These are phyloP conservation scores for Melanostigma gelatinosum DNA, from an alignment of 2,113 vertebrate genomes.

Conservation along the genomic window DNA sequence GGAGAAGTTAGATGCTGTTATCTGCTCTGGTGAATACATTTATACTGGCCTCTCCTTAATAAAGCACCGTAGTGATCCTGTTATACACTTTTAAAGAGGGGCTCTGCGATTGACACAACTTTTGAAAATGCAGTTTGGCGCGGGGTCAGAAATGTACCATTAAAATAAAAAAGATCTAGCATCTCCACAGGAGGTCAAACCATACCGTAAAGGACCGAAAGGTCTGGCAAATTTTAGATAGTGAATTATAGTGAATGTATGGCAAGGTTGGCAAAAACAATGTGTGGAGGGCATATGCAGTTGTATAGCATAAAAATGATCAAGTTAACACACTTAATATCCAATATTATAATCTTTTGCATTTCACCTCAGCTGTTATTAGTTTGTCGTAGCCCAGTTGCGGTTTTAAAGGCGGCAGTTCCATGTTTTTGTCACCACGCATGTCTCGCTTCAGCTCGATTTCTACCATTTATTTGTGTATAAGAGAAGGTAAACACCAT, in stretches of 20 bases:
- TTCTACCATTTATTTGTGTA: conserved; percentile 21
- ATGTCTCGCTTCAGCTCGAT: conserved; percentile 12
- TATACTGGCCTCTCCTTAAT: background rate
- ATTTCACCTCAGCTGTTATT: background rate
- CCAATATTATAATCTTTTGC: background rate
- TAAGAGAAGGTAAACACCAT: conserved; percentile 4
- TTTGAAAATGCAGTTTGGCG: background rate
- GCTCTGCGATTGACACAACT: conserved; percentile 5
- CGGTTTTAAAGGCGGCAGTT: background rate
- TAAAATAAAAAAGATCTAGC: background rate
- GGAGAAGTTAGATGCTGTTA: conserved; percentile 59
- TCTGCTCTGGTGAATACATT: conserved; percentile 23
- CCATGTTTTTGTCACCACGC: conserved; percentile 21
- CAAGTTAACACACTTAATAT: background rate
- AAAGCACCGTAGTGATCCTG: conserved; percentile 38
- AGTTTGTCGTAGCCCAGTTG: background rate
- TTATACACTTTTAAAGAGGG: conserved; percentile 19
- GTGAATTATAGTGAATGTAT: background rate
- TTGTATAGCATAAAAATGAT: background rate
- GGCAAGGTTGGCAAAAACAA: background rate
- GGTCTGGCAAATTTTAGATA: background rate
- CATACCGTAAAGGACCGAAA: background rate
- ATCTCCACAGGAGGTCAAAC: background rate
- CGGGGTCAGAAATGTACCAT: background rate
- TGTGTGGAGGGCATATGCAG: background rate